Base-by-base conservation (phyloP, 2,888 invertebrate species). In the Aleiodes testaceus region DNA sequence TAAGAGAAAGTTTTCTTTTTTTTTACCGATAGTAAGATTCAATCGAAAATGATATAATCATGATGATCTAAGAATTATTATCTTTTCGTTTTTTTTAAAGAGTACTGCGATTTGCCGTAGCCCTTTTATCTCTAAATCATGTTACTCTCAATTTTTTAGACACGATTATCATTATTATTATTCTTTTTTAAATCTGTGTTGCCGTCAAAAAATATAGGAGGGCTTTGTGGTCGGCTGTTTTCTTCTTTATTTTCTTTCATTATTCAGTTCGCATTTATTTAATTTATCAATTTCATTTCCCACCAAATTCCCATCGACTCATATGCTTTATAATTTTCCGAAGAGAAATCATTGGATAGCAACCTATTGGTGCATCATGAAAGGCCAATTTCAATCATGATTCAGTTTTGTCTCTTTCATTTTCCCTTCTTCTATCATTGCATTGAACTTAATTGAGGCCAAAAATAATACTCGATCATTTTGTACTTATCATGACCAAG, bases 21-120 rank as follows among this genome's bases (percentile, higher is more conserved):
- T 75, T 78, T 75, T 77, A 80, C 74, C 77, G 78, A 80, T 82
- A 82, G 79, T 80, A 79, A 80, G 78, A 80, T 80, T 80, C 79
- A 79, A 78, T 76, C 76, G 76, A 63, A 45, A 75, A 76, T 74
- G 72, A 80, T 81, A 80, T 81, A 80, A 82, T 81, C 72, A 78
- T 82, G 80, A 79, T 77, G 74, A 75, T 68, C 78, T 82, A 81
- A 74, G 74, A 73, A 73, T 72, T 66, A 70, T 77, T 72, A 70
- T 65, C 68, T 59, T 69, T 65, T 50, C 45, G 36, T 49, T 20
- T 66, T 47, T 53, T 14, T 63, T 49, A 67, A 45, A 68, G 50
- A 63, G 50, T 59, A 49, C 26, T 68, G 59, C 30, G 47, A 64
- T n/a, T 49, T 30, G 49, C 42, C 16, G 22, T 52, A 12, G 49